Evolutionary conservation across 1,140 invertebrate species (phyloP).

Genomic region (Andrena cerasifolii): DNA sequence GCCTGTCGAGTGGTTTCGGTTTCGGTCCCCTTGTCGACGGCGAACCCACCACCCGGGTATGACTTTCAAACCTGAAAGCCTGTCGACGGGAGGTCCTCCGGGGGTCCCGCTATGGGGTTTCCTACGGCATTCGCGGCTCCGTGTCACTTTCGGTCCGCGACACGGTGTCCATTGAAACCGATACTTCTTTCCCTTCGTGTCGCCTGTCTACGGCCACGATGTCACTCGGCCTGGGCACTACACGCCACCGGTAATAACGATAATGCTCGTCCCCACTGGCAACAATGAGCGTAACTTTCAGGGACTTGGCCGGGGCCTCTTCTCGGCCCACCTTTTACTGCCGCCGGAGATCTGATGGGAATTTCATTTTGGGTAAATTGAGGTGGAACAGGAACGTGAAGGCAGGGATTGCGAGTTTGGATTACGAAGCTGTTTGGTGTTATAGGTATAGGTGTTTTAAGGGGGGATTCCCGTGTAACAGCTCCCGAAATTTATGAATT

Average conservation of each 20-base stretch:
- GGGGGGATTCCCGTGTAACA: too few species aligned
- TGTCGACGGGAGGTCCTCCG: conserved; percentile 69
- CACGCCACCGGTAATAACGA: conserved; percentile 31
- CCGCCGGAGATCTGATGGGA: background rate
- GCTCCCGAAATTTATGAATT: too few species aligned
- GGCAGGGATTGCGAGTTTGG: too few species aligned
- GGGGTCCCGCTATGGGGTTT: conserved; percentile 57
- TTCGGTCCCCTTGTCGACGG: conserved; percentile 63
- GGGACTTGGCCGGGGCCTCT: background rate
- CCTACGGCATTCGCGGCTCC: conserved; percentile 57
- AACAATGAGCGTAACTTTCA: background rate
- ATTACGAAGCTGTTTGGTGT: too few species aligned
- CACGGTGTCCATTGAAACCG: conserved; percentile 71
- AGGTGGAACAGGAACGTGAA: background rate
- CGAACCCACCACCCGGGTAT: conserved; percentile 61
- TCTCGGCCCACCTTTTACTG: background rate
- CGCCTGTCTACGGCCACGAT: conserved; percentile 15
- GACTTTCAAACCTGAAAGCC: conserved; percentile 72
- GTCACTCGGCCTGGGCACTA: conserved; percentile 22
- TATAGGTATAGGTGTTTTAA: too few species aligned
- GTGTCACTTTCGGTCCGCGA: conserved; percentile 65
- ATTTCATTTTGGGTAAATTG: background rate
- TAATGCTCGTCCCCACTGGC: background rate
- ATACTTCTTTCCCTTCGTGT: conserved; percentile 62
- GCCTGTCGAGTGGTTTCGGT: conserved; percentile 67